Base-by-base conservation (phyloP, 2,113 vertebrate species). In the Gopherus flavomarginatus region DNA sequence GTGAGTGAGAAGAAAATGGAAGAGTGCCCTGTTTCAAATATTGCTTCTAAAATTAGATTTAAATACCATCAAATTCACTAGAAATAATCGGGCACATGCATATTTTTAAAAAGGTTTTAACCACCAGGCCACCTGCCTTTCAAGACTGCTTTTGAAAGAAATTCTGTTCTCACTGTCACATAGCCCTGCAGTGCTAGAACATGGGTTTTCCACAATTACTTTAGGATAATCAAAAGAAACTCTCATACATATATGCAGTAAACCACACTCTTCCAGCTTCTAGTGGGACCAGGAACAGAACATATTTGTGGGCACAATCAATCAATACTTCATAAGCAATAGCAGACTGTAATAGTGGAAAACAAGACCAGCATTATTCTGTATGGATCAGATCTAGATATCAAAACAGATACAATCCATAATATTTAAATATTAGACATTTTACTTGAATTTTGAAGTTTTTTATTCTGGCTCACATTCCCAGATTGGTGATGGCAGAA, bases 231-330 rank as follows among this genome's bases (percentile, higher is more conserved):
- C 94, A 96, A 97, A 97, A 96, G 96, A 97, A 85, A 91, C 93
- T 97, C 95, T 93, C 47, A 65, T 97, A 97, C 91, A 97, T 93
- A 94, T 96, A 97, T 96, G 97, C 94, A 97, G 81, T 44, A 96
- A 95, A 96, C 96, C 97, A 96, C 93, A 91, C 31, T 97, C 54
- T 91, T 88, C 87, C 90, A 92, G 65, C 89, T 92, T 75, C 38
- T 96, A 90, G 54, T 52, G 81, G 81, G 75, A 91, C 65, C 59
- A 90, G 94, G 93, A 96, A 95, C 94, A 97, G 94, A 94, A 97
- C 92, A 93, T 96, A 94, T 49, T 97, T 97, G 96, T 97, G 97
- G 96, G 96, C 87, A 90, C 79, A 93, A 9, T 92, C 94, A 96
- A 93, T 97, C 96, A 97, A 62, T 92, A 53, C 88, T 95, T 96